These are phyloP conservation scores for Chloroceryle inda DNA, from an alignment of 2,797 vertebrate species.

Conservation along the genomic window DNA sequence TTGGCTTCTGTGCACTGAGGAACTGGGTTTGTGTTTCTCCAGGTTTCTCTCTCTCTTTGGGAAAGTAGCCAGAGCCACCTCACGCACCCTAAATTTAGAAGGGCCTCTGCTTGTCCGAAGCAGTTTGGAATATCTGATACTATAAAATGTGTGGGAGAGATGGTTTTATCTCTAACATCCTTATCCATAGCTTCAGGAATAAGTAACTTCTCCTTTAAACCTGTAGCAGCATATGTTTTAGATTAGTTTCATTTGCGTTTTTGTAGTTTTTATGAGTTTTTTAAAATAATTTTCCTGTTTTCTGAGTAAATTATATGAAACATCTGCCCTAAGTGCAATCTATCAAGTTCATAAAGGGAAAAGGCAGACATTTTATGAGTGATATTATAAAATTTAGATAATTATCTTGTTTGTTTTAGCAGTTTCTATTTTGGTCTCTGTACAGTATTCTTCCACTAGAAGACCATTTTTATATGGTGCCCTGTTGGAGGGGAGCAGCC, in stretches of 20 bases:
- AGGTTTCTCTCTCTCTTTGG: not conserved
- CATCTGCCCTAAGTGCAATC: conserved; percentile 65
- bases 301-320: conserved; percentile 75
- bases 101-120: not conserved
- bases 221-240: conserved; percentile 53
- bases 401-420: conserved; percentile 77
- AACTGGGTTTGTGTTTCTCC: not conserved
- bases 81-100: conserved; percentile 26
- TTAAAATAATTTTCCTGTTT: conserved; percentile 67
- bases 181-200: conserved; percentile 24
- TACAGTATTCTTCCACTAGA: conserved; percentile 53
- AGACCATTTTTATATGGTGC: conserved; percentile 18
- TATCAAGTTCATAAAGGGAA: conserved; percentile 69
- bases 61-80: conserved; percentile 42
- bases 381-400: conserved; percentile 75
- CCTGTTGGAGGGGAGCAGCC: not conserved
- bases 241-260: conserved; percentile 68
- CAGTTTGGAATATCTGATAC: conserved; percentile 4
- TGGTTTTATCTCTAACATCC: conserved; percentile 28
- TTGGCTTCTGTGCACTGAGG: not conserved
- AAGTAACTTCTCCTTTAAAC: conserved; percentile 58
- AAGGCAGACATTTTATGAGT: conserved; percentile 62
- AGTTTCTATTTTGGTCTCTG: conserved; percentile 67
- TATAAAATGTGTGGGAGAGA: conserved; percentile 20
- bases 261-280: conserved; percentile 70